These are phyloP conservation scores for Gymnothorax javanicus DNA, from an alignment of 2,797 vertebrate species.

Conservation along the genomic window DNA sequence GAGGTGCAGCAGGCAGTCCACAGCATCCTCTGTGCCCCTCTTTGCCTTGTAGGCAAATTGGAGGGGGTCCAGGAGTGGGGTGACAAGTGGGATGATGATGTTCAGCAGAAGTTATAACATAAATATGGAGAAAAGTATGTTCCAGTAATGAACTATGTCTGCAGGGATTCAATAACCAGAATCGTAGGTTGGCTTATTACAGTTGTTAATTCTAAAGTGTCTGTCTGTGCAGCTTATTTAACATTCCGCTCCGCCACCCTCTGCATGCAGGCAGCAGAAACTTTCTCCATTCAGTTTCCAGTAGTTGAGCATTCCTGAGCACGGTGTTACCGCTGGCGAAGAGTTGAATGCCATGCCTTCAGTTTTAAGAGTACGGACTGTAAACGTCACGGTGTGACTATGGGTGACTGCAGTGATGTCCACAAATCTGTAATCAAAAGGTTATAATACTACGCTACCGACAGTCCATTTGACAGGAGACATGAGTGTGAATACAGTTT, in stretches of 20 bases:
- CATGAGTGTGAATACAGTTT: slow-evolving; percentile 5
- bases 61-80: too few species aligned
- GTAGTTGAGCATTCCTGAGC: slow-evolving; percentile 54
- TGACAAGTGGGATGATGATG: too few species aligned
- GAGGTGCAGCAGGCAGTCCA: too few species aligned
- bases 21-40: too few species aligned
- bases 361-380: neutral
- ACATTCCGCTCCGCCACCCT: slow-evolving; percentile 16
- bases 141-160: neutral
- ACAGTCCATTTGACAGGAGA: neutral
- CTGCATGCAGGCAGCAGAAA: slow-evolving; percentile 32
- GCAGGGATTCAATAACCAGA: neutral
- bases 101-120: too few species aligned
- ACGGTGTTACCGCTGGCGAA: slow-evolving; percentile 36
- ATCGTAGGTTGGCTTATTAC: slow-evolving; percentile 23
- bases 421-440: neutral
- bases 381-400: neutral
- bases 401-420: slow-evolving; percentile 19
- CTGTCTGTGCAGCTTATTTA: neutral
- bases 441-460: neutral
- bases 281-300: slow-evolving; percentile 41
- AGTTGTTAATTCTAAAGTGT: slow-evolving; percentile 21
- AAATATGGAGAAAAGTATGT: neutral
- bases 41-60: too few species aligned
- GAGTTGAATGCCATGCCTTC: slow-evolving; percentile 31